Conservation (phyloP, 2,797 vertebrate species). For the Sciurus carolinensis region DNA sequence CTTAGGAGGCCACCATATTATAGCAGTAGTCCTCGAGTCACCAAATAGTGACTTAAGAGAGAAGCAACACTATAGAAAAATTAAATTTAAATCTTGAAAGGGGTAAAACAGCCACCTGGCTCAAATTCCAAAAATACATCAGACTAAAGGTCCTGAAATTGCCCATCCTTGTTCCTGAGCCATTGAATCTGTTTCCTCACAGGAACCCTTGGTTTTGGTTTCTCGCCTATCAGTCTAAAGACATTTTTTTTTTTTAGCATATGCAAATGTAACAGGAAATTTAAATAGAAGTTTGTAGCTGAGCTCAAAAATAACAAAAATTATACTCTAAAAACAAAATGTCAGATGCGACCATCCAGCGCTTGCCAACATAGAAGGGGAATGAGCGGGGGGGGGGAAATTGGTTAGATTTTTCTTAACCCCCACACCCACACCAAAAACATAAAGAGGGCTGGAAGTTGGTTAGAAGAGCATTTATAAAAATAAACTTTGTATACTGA, state of each 20-base stretch:
- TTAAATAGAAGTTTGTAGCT: neutral
- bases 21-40: neutral
- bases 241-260: neutral
- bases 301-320: conserved; percentile 32
- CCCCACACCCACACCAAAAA: neutral
- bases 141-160: neutral
- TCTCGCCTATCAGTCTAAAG: neutral
- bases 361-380: neutral
- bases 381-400: neutral
- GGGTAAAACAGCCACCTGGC: neutral
- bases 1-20: neutral
- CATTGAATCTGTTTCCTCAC: neutral
- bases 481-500: conserved; percentile 18
- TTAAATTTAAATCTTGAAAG: neutral
- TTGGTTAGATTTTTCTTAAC: neutral
- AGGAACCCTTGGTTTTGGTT: neutral
- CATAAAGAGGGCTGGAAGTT: neutral
- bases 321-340: neutral
- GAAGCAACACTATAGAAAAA: neutral
- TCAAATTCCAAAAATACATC: neutral
- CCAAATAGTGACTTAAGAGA: neutral
- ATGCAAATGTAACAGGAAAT: neutral
- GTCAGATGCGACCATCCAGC: neutral
- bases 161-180: neutral
- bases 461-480: neutral